Evolutionary conservation across 2,113 vertebrate genomes (phyloP).

Genomic region (Falcunculus frontatus): DNA sequence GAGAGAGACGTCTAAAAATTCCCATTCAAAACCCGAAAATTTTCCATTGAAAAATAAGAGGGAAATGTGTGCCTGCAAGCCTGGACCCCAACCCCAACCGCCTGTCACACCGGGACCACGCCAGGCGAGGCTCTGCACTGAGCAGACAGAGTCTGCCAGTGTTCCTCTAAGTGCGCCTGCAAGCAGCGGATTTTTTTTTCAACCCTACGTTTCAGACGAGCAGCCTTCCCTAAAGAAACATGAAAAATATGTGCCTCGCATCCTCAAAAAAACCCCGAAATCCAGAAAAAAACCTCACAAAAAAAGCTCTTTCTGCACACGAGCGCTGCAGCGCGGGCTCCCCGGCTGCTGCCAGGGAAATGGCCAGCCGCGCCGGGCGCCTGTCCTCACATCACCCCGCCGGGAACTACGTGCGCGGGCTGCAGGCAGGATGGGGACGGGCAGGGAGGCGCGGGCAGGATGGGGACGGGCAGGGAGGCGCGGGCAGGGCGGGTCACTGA

Average conservation of each 20-base stretch:
- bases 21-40: neutral
- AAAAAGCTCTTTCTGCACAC: neutral
- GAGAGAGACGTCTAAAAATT: neutral
- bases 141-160: neutral
- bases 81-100: accelerated
- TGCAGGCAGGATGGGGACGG: neutral
- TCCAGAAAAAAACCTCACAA: neutral
- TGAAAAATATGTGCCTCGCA: neutral
- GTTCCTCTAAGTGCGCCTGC: accelerated
- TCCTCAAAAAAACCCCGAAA: neutral
- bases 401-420: neutral
- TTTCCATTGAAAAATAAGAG: neutral
- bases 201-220: neutral
- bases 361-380: neutral
- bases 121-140: neutral
- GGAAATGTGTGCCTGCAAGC: neutral
- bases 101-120: neutral
- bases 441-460: neutral
- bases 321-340: neutral
- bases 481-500: neutral
- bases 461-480: neutral
- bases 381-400: slow-evolving; percentile 58
- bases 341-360: neutral
- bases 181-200: neutral
- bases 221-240: neutral